phyloP scores from a whole-genome alignment of 2,113 vertebrate species.

The Triplophysa dalaica region DNA sequence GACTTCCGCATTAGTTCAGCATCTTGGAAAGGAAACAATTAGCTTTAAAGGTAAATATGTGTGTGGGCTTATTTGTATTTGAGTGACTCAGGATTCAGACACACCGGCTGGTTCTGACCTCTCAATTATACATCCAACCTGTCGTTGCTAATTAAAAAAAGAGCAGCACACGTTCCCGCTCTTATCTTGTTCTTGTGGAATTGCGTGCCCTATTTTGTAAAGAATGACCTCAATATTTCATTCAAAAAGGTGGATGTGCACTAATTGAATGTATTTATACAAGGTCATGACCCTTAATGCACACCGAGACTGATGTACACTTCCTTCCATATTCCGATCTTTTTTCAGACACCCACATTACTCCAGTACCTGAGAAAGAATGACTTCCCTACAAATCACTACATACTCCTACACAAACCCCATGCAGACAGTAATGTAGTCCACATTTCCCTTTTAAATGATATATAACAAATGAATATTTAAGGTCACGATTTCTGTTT shows the following conservation, averaged over 20 bases:
- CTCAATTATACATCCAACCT: conserved; percentile 23
- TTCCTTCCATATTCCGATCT: conserved; percentile 6
- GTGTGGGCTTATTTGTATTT: conserved; percentile 22
- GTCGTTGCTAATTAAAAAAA: conserved; percentile 34
- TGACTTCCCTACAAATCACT: background rate
- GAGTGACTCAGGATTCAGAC: conserved; percentile 26
- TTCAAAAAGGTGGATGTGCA: conserved; percentile 58
- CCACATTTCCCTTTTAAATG: too few relatives aligned
- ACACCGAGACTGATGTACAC: conserved; percentile 34
- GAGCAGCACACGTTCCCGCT: conserved; percentile 27
- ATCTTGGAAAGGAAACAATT: background rate
- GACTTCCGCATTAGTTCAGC: conserved; percentile 13
- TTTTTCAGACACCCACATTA: background rate
- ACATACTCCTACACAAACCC: too few relatives aligned
- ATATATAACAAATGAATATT: too few relatives aligned
- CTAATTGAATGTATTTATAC: conserved; percentile 58
- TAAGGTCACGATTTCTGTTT: too few relatives aligned
- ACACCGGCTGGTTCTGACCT: background rate
- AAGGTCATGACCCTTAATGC: conserved; percentile 53
- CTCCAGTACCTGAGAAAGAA: background rate
- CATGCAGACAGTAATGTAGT: too few relatives aligned
- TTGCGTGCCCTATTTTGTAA: conserved; percentile 43
- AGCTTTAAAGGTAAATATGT: background rate
- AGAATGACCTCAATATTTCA: conserved; percentile 56
- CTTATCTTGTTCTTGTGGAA: conserved; percentile 52